A percentile compares a stretch with the other conserved stretches of the same genome.
Conservation (phyloP, 1,140 invertebrate species). For the Euura saliciscinereae region DNA sequence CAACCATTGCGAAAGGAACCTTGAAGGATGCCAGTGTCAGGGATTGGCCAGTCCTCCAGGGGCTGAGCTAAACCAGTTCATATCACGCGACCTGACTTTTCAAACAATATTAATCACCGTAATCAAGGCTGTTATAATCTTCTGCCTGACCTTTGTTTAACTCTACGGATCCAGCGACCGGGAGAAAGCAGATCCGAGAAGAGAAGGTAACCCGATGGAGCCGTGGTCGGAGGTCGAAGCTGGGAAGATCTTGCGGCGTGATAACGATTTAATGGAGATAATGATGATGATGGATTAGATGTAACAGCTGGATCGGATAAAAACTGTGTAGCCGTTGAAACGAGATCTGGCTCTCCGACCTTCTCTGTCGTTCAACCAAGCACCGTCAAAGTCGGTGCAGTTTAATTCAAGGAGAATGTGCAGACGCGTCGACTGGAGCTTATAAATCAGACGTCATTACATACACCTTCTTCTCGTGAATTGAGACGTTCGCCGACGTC, state of each 20-base stretch:
- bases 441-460: constrained; percentile 7
- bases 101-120: constrained; percentile 44
- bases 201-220: neutral
- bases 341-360: neutral
- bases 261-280: no score
- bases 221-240: neutral
- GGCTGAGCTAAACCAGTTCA: constrained; percentile 50
- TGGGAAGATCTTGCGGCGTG: neutral
- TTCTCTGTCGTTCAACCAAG: neutral
- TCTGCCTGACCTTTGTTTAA: constrained; percentile 12
- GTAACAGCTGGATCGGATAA: no score
- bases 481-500: neutral
- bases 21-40: constrained; percentile 54
- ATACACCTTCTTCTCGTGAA: neutral
- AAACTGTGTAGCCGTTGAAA: neutral
- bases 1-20: constrained; percentile 32
- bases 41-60: constrained; percentile 33
- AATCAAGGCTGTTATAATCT: constrained; percentile 7
- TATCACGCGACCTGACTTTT: constrained; percentile 34
- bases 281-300: no score
- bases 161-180: constrained; percentile 20
- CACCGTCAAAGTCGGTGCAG: neutral
- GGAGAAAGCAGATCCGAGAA: constrained; percentile 21
- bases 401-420: neutral
- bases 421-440: neutral